Evolutionary conservation across 2,888 invertebrate species (phyloP).

Genomic region (Kuschelorhynchus macadamiae): DNA sequence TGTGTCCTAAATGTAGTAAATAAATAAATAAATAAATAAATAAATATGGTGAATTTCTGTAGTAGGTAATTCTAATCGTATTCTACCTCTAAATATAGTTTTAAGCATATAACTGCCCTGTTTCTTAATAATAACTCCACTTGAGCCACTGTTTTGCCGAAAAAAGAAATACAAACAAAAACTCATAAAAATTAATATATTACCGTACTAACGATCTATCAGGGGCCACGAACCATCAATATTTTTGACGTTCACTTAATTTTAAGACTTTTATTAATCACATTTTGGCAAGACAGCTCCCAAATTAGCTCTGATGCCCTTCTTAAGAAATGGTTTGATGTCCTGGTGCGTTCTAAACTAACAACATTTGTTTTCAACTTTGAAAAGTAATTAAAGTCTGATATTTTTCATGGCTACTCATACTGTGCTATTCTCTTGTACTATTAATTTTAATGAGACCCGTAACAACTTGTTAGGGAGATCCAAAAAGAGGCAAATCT

Average conservation of each 20-base stretch:
- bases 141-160: too few relatives aligned
- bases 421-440: constrained; percentile 60
- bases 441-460: constrained; percentile 62
- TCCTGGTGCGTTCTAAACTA: constrained; percentile 62
- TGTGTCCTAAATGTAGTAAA: too few relatives aligned
- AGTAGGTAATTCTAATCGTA: too few relatives aligned
- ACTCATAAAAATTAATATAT: constrained; percentile 39
- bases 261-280: constrained; percentile 61
- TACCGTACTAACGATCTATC: constrained; percentile 38
- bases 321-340: constrained; percentile 59
- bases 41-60: too few relatives aligned
- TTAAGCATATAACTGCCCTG: too few relatives aligned
- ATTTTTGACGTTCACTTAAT: constrained; percentile 45
- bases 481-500: not conserved
- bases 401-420: constrained; percentile 60
- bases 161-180: constrained; percentile 31
- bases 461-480: constrained; percentile 38
- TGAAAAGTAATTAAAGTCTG: constrained; percentile 48
- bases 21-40: too few relatives aligned
- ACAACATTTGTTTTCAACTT: constrained; percentile 61
- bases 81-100: too few relatives aligned
- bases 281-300: constrained; percentile 58
- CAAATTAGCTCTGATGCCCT: constrained; percentile 63
- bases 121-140: too few relatives aligned
- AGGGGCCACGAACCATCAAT: constrained; percentile 33